phyloP scores from a whole-genome alignment of 2,888 invertebrate genomes.

The Parascotia fuliginaria region DNA sequence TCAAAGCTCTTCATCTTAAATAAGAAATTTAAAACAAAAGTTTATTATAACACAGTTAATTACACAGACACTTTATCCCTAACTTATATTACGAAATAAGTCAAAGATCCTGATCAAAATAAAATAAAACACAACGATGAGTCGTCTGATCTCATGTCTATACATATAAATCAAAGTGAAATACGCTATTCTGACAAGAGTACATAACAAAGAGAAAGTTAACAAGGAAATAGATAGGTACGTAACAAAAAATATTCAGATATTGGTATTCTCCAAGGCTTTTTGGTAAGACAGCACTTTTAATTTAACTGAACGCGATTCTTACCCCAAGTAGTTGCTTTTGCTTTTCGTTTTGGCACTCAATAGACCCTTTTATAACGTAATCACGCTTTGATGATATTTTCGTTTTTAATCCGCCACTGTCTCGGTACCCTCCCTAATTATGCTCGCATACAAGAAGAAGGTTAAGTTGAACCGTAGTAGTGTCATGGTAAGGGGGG shows the following conservation, averaged over 20 bases:
- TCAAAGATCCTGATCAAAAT: constrained; percentile 16
- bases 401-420: constrained; percentile 28
- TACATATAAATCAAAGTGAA: constrained; percentile 39
- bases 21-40: no score
- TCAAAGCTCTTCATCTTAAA: no score
- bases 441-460: constrained; percentile 4
- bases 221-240: constrained; percentile 30
- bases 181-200: constrained; percentile 23
- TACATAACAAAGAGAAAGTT: constrained; percentile 27
- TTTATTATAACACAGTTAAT: neutral
- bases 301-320: constrained; percentile 40
- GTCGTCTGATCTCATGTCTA: constrained; percentile 47
- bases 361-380: constrained; percentile 18
- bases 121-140: constrained; percentile 41
- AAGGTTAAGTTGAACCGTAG: neutral
- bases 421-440: constrained; percentile 11
- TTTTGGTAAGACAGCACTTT: constrained; percentile 41
- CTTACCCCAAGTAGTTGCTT: constrained; percentile 21
- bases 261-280: constrained; percentile 30
- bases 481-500: neutral
- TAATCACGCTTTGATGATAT: constrained; percentile 25
- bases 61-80: neutral
- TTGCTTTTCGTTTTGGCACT: constrained; percentile 19
- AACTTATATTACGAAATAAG: neutral
- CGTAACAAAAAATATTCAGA: constrained; percentile 30